Evolutionary conservation across 2,113 vertebrate genomes (phyloP), one percentile per base, ranked within the genome.

Genomic region (Hystrix brachyura): DNA sequence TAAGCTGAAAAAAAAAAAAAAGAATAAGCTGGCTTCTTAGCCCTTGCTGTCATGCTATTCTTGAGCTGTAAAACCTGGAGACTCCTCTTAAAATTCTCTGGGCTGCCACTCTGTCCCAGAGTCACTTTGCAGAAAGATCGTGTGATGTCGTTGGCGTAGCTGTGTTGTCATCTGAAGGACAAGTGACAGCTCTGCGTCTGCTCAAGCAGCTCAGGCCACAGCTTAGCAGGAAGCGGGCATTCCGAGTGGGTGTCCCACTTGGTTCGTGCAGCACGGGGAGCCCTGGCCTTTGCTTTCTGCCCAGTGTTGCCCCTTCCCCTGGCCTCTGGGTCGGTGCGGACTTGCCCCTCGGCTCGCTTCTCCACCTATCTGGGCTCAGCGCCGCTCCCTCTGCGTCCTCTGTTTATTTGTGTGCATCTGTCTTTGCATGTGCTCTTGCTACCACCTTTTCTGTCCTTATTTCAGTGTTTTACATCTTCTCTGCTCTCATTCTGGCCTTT

Each of bases 401-500:
- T 95, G 65, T 96, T 67, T 46, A 13, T 90, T 27, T 69, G 29
- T 43, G 97, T 90, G 72, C 95, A 65, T 80, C 88, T 69, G 0
- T 81, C 71, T 90, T 76, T 97, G 97, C 97, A 94, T 86, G 97
- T 95, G 88, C 94, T 94, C 87, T 21, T 91, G 51, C 93, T 96
- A 59, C 55, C 34, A 32, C 67, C 15, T 59, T 85, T 85, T 89
- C 96, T 96, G 72, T 96, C 74, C 60, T 94, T 67, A 81, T 93
- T 91, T 97, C 85, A 43, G n/a, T 76, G n/a, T 76, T 5, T 55
- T 19, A 29, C 7, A 7, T 59, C 92, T 84, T 32, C 74, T 96
- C 92, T 72, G 14, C 93, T 7, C 9, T 90, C 59, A 23, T 48
- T 87, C 76, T 89, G 90, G 78, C 95, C 78, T 57, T 74, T 82